These are phyloP conservation scores for Tenthredo distinguenda DNA, from an alignment of 2,888 invertebrate species.

Conservation along the genomic window DNA sequence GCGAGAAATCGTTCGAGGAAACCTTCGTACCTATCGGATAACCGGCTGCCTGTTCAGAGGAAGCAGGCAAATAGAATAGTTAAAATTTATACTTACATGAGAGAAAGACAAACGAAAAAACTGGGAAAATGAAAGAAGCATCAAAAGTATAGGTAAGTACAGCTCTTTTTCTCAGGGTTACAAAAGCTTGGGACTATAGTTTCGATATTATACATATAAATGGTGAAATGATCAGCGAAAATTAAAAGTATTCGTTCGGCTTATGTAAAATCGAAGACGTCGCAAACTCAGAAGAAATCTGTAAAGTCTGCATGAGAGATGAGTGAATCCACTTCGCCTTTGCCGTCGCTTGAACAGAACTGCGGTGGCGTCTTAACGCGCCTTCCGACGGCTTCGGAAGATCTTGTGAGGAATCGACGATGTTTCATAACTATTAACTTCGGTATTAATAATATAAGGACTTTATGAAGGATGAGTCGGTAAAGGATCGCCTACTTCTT, in stretches of 20 bases:
- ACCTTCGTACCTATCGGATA: constrained; percentile 21
- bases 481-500: not conserved
- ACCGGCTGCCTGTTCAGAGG: not conserved
- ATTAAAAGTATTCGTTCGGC: not conserved
- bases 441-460: not conserved
- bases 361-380: not conserved
- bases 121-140: not conserved
- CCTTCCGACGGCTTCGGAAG: constrained; percentile 30
- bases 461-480: not conserved
- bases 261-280: not conserved
- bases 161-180: not conserved
- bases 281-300: not conserved
- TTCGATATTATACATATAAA: not conserved
- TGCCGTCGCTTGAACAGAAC: constrained; percentile 25
- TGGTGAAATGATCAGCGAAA: not conserved
- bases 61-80: not conserved
- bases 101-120: not conserved
- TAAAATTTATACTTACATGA: not conserved
- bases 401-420: not conserved
- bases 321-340: not conserved
- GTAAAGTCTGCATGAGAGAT: not conserved
- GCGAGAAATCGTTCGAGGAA: constrained; percentile 25
- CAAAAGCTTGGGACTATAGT: not conserved
- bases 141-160: not conserved
- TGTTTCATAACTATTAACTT: no score